phyloP scores from a whole-genome alignment of 2,797 vertebrate species.

The Falco biarmicus region DNA sequence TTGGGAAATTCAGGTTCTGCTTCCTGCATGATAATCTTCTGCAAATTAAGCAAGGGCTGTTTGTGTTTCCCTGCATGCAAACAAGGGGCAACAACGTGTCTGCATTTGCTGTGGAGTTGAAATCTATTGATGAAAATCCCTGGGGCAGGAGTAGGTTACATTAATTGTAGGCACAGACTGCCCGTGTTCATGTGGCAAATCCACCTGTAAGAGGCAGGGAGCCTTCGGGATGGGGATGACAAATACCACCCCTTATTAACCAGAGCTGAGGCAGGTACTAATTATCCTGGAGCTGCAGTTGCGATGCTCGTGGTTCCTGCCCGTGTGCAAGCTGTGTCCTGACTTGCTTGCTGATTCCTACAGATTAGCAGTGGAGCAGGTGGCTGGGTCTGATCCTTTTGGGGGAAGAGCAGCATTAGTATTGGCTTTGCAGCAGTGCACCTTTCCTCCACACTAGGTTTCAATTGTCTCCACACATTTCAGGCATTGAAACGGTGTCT shows the following conservation, averaged over 20 bases:
- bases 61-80: not conserved
- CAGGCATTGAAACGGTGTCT: not conserved
- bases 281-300: not conserved
- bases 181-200: not conserved
- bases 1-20: not conserved
- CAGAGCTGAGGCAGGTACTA: not conserved
- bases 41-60: not conserved
- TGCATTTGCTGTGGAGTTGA: not conserved
- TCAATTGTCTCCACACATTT: fast-evolving
- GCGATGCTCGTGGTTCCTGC: not conserved
- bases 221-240: not conserved
- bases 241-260: not conserved
- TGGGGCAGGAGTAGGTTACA: not conserved
- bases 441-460: not conserved
- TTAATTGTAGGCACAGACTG: not conserved
- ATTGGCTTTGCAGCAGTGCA: not conserved
- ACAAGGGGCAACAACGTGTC: fast-evolving
- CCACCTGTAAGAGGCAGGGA: not conserved
- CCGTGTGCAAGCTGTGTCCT: not conserved
- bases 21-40: not conserved
- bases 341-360: not conserved
- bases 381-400: not conserved
- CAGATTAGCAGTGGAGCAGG: not conserved
- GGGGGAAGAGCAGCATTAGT: fast-evolving
- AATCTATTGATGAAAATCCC: not conserved